Base-by-base conservation (phyloP, 1,140 invertebrate genomes). In the Rhizoglyphus robini region DNA sequence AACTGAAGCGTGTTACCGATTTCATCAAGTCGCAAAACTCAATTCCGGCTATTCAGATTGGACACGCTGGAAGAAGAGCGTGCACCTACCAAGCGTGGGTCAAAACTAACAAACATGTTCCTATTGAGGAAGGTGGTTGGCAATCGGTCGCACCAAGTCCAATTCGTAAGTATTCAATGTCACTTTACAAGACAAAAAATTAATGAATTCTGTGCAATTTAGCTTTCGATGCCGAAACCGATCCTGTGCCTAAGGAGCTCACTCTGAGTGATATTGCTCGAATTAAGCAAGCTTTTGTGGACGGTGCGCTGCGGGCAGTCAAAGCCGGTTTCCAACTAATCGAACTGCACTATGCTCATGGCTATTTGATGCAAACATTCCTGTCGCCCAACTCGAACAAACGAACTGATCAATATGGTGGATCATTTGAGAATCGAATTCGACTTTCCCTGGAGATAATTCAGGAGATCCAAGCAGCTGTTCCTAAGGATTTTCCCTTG, bases 51-150 rank as follows among this genome's bases (percentile, higher is more conserved):
- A n/a, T n/a, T n/a, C n/a, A n/a, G n/a, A n/a, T n/a, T n/a, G n/a
- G n/a, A n/a, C n/a, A n/a, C n/a, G n/a, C n/a, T n/a, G n/a, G n/a
- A n/a, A 31, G 58, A 18, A 60, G 32, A 41, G 58, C 5, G n/a
- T 29, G 58, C 25, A 60, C 58, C 30, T 5, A 8, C 5, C 8
- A 11, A 41, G 11, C 29, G 58, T 60, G n/a, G n/a, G n/a, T n/a
- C n/a, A n/a, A 29, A 20, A 32, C 20, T 5, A 29, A 31, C 20
- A 4, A 31, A n/a, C 11, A 60, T 47, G 20, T 31, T 23, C 8
- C 58, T 34, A 31, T 23, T 41, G 58, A 60, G 23, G 18, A 60
- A 20, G 58, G 58, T 41, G 58, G 58, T 41, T 60, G 58, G 58
- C 15, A 46, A 60, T 60, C 5, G 58, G 5, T 60, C n/a, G n/a